phyloP scores from a whole-genome alignment of 2,113 vertebrate species.

The Eolophus roseicapilla region DNA sequence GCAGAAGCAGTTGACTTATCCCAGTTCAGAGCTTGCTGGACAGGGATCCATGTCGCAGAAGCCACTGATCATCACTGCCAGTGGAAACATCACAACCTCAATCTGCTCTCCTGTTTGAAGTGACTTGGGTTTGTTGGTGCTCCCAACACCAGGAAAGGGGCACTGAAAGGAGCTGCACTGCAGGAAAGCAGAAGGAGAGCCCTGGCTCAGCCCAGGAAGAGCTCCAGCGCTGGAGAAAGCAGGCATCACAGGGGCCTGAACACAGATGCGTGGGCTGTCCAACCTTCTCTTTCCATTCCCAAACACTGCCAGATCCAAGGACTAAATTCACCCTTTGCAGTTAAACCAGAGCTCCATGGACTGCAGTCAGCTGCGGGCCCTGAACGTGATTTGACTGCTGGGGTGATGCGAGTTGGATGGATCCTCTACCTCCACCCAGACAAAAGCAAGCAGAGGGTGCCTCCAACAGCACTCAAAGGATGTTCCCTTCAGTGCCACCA shows the following conservation, averaged over 20 bases:
- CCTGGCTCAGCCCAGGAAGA: neutral
- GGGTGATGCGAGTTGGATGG: fast-evolving
- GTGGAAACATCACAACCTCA: neutral
- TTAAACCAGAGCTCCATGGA: neutral
- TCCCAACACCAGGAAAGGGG: neutral
- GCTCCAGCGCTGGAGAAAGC: neutral
- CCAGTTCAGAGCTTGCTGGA: neutral
- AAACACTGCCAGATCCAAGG: neutral
- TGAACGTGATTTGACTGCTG: neutral
- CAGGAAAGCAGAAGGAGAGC: neutral
- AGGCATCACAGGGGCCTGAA: neutral
- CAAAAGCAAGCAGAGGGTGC: neutral
- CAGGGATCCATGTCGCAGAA: neutral
- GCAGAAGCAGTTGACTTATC: neutral
- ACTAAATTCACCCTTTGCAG: neutral
- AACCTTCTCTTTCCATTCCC: neutral
- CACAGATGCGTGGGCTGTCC: neutral
- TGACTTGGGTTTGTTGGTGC: neutral
- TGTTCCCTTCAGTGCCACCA: neutral
- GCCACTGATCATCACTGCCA: neutral
- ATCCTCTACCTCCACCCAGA: neutral
- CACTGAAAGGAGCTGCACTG: neutral
- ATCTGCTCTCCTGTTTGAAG: neutral
- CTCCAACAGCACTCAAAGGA: neutral
- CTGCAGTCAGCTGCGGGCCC: neutral